Conservation (phyloP, 2,888 invertebrate genomes). For the Cephonodes hylas region DNA sequence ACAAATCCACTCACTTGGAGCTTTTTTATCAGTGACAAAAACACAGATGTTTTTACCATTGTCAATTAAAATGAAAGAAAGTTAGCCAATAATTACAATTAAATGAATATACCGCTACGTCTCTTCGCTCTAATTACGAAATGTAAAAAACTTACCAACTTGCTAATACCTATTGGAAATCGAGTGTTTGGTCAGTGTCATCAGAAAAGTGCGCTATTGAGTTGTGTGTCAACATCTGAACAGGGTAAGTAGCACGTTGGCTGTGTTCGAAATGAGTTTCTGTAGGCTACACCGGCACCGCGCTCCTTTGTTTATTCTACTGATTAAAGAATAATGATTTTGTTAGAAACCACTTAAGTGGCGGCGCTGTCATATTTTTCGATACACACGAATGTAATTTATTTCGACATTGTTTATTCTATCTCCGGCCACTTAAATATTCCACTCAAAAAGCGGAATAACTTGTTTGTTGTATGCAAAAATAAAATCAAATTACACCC, state of each 20-base stretch:
- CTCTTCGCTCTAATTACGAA: background rate
- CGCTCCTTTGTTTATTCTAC: constrained; percentile 31
- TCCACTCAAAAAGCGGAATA: background rate
- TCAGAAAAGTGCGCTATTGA: constrained; percentile 11
- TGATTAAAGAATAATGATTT: constrained; percentile 26
- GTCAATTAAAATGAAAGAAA: background rate
- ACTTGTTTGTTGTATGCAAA: background rate
- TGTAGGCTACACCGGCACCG: constrained; percentile 14
- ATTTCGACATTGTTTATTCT: constrained; percentile 11
- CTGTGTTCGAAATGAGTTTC: constrained; percentile 17
- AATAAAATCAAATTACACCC: background rate
- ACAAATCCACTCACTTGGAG: background rate
- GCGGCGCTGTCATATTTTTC: constrained; percentile 3
- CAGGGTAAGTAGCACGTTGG: constrained; percentile 37
- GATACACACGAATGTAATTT: constrained; percentile 9
- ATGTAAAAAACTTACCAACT: background rate
- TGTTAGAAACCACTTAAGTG: constrained; percentile 11
- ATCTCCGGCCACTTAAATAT: constrained; percentile 4
- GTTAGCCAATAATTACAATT: background rate
- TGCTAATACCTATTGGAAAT: background rate
- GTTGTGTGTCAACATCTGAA: constrained; percentile 31
- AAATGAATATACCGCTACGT: background rate
- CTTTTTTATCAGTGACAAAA: background rate
- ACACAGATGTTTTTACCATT: background rate
- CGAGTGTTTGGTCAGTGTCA: background rate